These are phyloP conservation scores for Chaetodon auriga DNA, from an alignment of 2,113 vertebrate species.

Conservation along the genomic window DNA sequence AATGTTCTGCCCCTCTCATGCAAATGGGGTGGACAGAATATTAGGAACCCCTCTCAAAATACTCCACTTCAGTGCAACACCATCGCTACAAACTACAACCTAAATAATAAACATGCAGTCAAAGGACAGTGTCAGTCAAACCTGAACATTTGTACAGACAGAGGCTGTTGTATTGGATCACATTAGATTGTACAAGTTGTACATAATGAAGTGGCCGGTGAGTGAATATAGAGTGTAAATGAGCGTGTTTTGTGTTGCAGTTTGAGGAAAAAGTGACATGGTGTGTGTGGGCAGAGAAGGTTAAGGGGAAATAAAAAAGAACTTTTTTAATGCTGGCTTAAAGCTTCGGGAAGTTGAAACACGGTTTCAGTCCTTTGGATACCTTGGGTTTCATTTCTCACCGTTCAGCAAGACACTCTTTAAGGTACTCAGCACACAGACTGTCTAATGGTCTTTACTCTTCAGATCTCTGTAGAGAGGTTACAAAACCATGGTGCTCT, in stretches of 20 bases:
- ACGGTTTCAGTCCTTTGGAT: neutral
- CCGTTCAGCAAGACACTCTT: slow-evolving; percentile 35
- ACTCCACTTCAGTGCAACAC: too few relatives aligned
- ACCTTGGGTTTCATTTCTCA: slow-evolving; percentile 22
- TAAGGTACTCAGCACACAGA: slow-evolving; percentile 43
- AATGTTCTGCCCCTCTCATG: too few relatives aligned
- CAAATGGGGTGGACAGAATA: too few relatives aligned
- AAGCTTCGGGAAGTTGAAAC: slow-evolving; percentile 27
- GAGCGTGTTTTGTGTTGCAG: neutral
- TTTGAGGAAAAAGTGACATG: too few relatives aligned
- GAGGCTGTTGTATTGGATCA: too few relatives aligned
- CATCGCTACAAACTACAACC: too few relatives aligned
- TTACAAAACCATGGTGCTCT: slow-evolving; percentile 16
- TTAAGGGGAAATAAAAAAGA: neutral
- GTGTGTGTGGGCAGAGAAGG: neutral
- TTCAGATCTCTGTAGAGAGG: slow-evolving; percentile 14
- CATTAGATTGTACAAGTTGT: too few relatives aligned
- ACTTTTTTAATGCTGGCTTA: slow-evolving; percentile 9
- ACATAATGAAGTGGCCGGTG: too few relatives aligned
- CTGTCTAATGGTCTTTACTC: slow-evolving; percentile 34
- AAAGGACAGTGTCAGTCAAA: too few relatives aligned
- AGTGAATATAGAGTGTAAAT: neutral
- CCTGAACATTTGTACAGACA: too few relatives aligned
- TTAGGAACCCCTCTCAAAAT: too few relatives aligned
- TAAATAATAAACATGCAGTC: too few relatives aligned